Evolutionary conservation across 2,888 invertebrate species (phyloP), one percentile per base, ranked within the genome.

Genomic region (Dicranocentrus wangi): DNA sequence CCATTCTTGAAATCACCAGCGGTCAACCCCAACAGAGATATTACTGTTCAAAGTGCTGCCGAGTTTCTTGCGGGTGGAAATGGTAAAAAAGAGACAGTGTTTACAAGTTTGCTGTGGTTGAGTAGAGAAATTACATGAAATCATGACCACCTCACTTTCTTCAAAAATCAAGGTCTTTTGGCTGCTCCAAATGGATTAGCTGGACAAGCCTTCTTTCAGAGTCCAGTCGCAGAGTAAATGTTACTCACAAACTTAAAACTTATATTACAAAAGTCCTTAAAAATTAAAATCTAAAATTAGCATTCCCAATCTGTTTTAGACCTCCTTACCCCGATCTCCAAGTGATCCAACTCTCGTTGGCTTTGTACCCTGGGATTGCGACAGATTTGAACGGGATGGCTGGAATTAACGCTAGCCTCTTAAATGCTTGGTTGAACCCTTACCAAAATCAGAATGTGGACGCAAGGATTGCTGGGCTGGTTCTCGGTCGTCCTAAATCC

Each of bases 401-500:
- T 42, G 77, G 77, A 7, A 19, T 68, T 1, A 42, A 51, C 1
- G 17, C 1, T 0, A 7, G 17, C 32, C 23, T 42, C 15, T 27
- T 76, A n/a, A 1, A 53, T 5, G 17, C 42, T 15, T 69, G 77
- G 77, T 43, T 77, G 13, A n/a, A 66, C 39, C 68, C 68, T 2
- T 63, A 65, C n/a, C 55, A 65, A 8, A 25, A 25, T 3, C 8
- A 5, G 0, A 65, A 65, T 19, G 25, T 15, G 0, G 73, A 83
- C 43, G 68, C 73, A 1, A 60, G 81, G 28, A 39, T 75, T 13
- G 17, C 73, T 7, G 32, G 39, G 8, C 10, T 78, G 10, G 42
- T 93, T 81, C 88, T 94, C 82, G 89, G 93, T 75, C 93, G 93
- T 88, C 94, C 94, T 1, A 92, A 92, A 88, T 94, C 93, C 87